phyloP scores from a whole-genome alignment of 2,113 vertebrate genomes.

The Ameiurus melas region DNA sequence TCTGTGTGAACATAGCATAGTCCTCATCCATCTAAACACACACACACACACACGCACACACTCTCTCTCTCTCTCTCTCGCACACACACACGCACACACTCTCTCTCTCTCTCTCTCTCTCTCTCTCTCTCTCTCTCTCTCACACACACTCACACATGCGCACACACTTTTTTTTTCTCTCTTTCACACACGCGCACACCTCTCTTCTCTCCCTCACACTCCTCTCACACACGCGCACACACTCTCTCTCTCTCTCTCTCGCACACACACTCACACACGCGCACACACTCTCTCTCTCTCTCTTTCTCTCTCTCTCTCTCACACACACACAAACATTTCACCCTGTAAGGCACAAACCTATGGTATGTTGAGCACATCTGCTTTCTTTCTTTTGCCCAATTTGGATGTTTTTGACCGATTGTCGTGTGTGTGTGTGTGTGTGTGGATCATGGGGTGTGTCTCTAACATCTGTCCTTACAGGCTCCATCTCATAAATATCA shows the following conservation, averaged over 20 bases:
- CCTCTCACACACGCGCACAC: constrained; percentile 11
- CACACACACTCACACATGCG: constrained; percentile 12
- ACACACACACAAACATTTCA: constrained; percentile 11
- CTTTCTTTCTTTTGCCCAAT: neutral
- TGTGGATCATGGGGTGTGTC: neutral
- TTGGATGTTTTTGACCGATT: neutral
- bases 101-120: neutral
- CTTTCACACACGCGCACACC: constrained; percentile 9
- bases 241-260: neutral
- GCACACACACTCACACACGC: constrained; percentile 25
- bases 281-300: no score
- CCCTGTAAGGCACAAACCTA: constrained; percentile 4
- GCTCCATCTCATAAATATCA: constrained; percentile 12
- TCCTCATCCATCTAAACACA: constrained; percentile 13
- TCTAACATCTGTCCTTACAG: constrained; percentile 18
- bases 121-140: neutral
- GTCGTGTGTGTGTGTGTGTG: constrained; percentile 7
- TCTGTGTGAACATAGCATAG: constrained; percentile 1
- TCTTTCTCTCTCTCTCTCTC: no score
- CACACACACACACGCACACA: constrained; percentile 8
- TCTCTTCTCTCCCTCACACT: no score
- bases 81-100: constrained; percentile 22
- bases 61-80: neutral
- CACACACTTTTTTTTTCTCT: no score
- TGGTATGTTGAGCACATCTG: constrained; percentile 15